Conservation (phyloP, 37 sponge, comb jelly and placozoan genomes). For the Aphrocallistes beatrix region DNA sequence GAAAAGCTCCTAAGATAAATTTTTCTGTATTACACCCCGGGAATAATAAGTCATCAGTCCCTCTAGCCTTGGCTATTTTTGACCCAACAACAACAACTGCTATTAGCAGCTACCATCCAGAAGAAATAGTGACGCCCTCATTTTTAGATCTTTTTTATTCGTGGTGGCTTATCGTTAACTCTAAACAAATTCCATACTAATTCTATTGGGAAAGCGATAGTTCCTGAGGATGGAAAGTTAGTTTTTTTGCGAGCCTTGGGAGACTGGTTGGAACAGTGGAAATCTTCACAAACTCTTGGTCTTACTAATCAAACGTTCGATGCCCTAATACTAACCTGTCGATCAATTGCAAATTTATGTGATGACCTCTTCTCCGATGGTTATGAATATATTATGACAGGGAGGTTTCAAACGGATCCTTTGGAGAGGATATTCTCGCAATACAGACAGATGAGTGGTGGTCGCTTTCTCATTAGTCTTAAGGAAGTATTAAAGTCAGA, state of each 20-base stretch:
- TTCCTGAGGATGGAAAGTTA: neutral
- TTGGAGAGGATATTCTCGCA: too few relatives aligned
- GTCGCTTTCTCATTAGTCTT: too few relatives aligned
- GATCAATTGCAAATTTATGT: neutral
- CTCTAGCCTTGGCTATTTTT: neutral
- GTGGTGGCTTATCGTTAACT: too few relatives aligned
- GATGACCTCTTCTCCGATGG: too few relatives aligned
- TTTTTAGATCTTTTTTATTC: neutral
- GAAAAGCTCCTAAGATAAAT: too few relatives aligned
- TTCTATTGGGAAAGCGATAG: neutral
- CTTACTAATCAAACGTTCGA: neutral
- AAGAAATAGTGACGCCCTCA: neutral
- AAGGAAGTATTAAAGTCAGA: neutral
- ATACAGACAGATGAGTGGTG: too few relatives aligned
- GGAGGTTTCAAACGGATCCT: too few relatives aligned
- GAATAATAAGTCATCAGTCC: neutral
- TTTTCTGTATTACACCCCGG: neutral
- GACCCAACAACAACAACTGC: neutral
- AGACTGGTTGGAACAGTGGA: neutral
- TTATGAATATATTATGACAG: too few relatives aligned
- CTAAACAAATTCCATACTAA: too few relatives aligned
- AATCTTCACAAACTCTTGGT: neutral
- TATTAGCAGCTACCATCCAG: neutral
- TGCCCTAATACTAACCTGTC: neutral
- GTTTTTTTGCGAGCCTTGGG: neutral